A percentile compares a stretch with the other conserved stretches of the same genome.
phyloP scores from a whole-genome alignment of 2,888 invertebrate genomes.

The Gasteruption jaculator region DNA sequence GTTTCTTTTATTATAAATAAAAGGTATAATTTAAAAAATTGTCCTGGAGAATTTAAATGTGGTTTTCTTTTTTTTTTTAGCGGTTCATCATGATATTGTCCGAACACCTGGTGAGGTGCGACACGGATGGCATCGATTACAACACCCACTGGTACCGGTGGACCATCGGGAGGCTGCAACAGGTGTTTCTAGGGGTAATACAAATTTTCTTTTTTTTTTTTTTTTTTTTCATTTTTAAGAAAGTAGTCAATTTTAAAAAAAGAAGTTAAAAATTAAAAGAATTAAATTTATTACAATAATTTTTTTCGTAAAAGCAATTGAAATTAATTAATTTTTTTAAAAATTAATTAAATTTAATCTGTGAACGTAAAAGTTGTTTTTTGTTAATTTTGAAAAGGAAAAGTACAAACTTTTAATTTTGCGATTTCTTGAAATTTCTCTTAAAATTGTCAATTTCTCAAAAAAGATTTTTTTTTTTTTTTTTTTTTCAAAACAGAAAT shows the following conservation, averaged over 20 bases:
- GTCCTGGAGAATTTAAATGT: constrained; percentile 15
- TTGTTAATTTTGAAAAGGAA: constrained; percentile 1
- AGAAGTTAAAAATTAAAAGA: constrained; percentile 1
- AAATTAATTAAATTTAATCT: not conserved
- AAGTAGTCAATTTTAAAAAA: not conserved
- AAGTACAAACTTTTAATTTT: too few relatives aligned
- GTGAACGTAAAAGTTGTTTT: not conserved
- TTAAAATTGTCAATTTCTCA: constrained; percentile 4
- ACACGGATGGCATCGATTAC: constrained; percentile 88
- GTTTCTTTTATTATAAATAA: too few relatives aligned
- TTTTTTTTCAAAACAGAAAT: too few relatives aligned
- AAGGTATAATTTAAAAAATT: too few relatives aligned
- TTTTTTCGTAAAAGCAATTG: too few relatives aligned
- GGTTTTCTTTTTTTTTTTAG: constrained; percentile 47
- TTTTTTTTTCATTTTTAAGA: constrained; percentile 9
- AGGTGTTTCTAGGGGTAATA: constrained; percentile 87
- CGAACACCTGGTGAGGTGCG: constrained; percentile 89
- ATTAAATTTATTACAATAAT: too few relatives aligned
- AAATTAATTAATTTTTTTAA: not conserved
- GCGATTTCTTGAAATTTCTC: too few relatives aligned
- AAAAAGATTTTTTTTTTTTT: constrained; percentile 20
- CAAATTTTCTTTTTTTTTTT: constrained; percentile 11
- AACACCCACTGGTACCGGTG: constrained; percentile 95
- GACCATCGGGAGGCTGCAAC: constrained; percentile 90
- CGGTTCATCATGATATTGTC: constrained; percentile 97